Evolutionary conservation across 2,888 invertebrate genomes (phyloP), one percentile per base, ranked within the genome.

Genomic region (Fragum whitleyi): DNA sequence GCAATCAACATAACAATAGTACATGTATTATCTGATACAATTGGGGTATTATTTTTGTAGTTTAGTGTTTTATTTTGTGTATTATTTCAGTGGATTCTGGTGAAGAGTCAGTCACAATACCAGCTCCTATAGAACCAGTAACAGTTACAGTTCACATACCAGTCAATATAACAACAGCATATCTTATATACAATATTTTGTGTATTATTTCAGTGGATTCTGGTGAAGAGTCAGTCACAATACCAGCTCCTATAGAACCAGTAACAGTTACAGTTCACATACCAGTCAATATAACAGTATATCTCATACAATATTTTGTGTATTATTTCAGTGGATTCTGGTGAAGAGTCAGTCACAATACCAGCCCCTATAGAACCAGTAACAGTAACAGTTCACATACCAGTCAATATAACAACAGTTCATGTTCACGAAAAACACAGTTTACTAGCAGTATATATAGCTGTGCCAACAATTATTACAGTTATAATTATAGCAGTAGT

Each of bases 381-480:
- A 6, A 62, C 71, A 21, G 77, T 80, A 7, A 55, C 68, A 11
- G 79, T 79, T 42, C 47, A 67, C 57, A 73, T 79, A 61, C 77
- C 74, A 29, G 83, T 72, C 47, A 83, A 82, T 65, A 73, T 73
- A 1, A 78, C 78, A 7, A 68, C 28, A 57, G 62, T 77, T 26
- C 59, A 75, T 14, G 68, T 77, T 26, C 53, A 75, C 14, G 79
- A 83, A 70, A 86, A 83, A 11, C 86, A 86, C 72, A 89, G 86
- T 77, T 74, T 88, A 62, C 73, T 86, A 23, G 83, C 89, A 11
- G 83, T 90, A 23, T 88, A 85, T 80, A 87, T 91, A 74, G 88
- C 89, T n/a, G 86, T 89, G 51, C 91, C 91, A 26, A 74, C 90
- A 0, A 76, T 89, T 16, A 39, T 88, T 21, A 68, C 77, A 19